Conservation (phyloP, 2,888 invertebrate species). For the Drosophila melanosoma region DNA sequence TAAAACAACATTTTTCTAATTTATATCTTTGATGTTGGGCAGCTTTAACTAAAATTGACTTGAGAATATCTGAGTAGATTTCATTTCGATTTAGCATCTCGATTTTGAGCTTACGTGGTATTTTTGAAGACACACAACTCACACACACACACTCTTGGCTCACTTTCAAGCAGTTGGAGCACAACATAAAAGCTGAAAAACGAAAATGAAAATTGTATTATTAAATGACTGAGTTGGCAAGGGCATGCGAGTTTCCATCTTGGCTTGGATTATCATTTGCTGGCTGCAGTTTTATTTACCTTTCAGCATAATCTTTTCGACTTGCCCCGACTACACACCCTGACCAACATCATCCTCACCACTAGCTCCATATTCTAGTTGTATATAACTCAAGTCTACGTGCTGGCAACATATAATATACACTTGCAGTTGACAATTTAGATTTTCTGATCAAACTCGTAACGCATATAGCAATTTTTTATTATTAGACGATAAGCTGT, state of each 20-base stretch:
- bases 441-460: background rate
- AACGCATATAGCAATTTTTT: background rate
- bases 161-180: background rate
- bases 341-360: background rate
- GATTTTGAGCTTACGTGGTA: conserved; percentile 1
- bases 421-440: background rate
- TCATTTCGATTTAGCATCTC: background rate
- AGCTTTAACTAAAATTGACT: background rate
- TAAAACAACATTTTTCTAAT: background rate
- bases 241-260: conserved; percentile 48
- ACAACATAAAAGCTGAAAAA: background rate
- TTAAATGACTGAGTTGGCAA: conserved; percentile 38
- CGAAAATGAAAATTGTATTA: conserved; percentile 39
- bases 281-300: conserved; percentile 58
- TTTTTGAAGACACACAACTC: background rate
- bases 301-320: conserved; percentile 66
- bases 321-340: background rate
- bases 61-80: background rate
- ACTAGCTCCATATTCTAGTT: conserved; percentile 6
- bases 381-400: conserved; percentile 54
- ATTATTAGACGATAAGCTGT: background rate
- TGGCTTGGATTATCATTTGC: conserved; percentile 51
- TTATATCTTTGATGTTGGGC: background rate
- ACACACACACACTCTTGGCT: background rate
- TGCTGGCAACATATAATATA: conserved; percentile 45